Evolutionary conservation across 2,888 invertebrate genomes (phyloP).

Genomic region (Anoncus sp.): DNA sequence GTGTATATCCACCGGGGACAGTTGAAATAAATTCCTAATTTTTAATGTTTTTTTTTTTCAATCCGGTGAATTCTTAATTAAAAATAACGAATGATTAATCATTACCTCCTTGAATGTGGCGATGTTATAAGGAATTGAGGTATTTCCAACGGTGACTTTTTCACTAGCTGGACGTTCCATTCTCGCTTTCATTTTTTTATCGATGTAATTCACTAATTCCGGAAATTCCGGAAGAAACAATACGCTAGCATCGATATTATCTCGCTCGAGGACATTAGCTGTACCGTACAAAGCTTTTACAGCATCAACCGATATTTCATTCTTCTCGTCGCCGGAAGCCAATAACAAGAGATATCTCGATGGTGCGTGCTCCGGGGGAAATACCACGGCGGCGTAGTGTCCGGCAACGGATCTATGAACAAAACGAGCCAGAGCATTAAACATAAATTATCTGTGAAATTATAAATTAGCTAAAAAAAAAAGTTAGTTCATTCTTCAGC

Average conservation of each 20-base stretch:
- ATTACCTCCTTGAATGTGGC: conserved; percentile 89
- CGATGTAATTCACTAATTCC: conserved; percentile 89
- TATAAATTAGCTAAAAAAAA: too few relatives aligned
- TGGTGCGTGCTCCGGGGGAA: conserved; percentile 92
- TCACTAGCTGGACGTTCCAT: conserved; percentile 82
- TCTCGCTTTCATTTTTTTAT: conserved; percentile 80
- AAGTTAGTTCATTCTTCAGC: too few relatives aligned
- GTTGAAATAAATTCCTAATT: background rate
- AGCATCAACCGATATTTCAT: conserved; percentile 90
- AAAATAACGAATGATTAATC: conserved; percentile 11
- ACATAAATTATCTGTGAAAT: conserved; percentile 7
- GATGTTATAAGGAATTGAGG: conserved; percentile 89
- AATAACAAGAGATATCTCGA: conserved; percentile 92
- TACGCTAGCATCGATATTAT: conserved; percentile 76
- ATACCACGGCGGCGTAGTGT: conserved; percentile 92
- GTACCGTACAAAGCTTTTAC: conserved; percentile 90
- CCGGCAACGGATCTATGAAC: conserved; percentile 90
- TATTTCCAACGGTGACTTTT: conserved; percentile 87
- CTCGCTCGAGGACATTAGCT: conserved; percentile 80
- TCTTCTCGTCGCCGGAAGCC: conserved; percentile 93
- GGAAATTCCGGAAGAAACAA: conserved; percentile 89
- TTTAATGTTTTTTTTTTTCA: too few relatives aligned
- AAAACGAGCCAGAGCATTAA: background rate
- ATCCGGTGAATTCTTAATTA: background rate
- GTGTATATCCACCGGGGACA: too few relatives aligned